Evolutionary conservation across 2,113 vertebrate genomes (phyloP).

Genomic region (Orthonyx spaldingii): DNA sequence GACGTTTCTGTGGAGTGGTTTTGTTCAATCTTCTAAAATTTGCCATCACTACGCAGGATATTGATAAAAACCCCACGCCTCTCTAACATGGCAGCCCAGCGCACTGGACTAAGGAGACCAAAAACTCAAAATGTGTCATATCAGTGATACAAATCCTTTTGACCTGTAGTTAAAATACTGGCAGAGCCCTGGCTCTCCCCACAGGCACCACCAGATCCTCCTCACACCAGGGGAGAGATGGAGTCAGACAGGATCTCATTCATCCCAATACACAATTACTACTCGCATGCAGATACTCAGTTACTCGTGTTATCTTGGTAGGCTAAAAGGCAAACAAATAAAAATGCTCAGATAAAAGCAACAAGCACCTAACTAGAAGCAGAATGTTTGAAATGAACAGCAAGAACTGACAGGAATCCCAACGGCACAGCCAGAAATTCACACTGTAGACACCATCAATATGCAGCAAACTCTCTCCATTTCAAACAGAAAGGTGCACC

Average conservation of each 20-base stretch:
- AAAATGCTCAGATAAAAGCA: background rate
- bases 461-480: background rate
- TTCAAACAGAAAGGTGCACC: background rate
- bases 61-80: background rate
- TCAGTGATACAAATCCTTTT: background rate
- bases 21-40: background rate
- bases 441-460: background rate
- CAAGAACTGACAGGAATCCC: background rate
- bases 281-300: background rate
- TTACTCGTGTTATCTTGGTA: background rate
- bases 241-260: background rate
- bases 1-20: rapidly evolving
- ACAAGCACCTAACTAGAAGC: background rate
- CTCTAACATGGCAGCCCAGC: background rate
- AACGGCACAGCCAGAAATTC: background rate
- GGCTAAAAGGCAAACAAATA: constrained; percentile 4
- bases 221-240: background rate
- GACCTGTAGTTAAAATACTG: background rate
- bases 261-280: background rate
- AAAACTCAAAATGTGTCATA: rapidly evolving
- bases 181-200: background rate
- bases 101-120: rapidly evolving
- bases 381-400: background rate
- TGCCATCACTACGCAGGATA: background rate
- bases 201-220: background rate